Conservation (phyloP, 1,140 invertebrate species). For the Thaumetopoea pityocampa region DNA sequence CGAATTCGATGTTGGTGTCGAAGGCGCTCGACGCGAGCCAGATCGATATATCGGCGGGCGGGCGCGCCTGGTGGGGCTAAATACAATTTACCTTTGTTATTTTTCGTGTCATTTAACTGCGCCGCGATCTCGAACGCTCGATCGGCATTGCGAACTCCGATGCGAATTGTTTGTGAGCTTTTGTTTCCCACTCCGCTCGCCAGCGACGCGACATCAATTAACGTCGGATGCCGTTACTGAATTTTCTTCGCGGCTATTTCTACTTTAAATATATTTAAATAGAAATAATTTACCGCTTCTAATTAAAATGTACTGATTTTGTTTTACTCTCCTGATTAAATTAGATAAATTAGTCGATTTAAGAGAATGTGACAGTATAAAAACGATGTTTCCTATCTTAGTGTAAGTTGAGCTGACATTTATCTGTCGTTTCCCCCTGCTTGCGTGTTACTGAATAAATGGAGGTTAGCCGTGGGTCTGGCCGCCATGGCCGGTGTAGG, state of each 20-base stretch:
- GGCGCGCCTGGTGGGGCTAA: slow-evolving; percentile 63
- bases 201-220: slow-evolving; percentile 72
- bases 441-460: slow-evolving; percentile 55
- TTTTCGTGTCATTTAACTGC: slow-evolving; percentile 76
- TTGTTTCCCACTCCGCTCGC: slow-evolving; percentile 67
- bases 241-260: slow-evolving; percentile 60
- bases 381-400: slow-evolving; percentile 19
- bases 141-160: slow-evolving; percentile 72
- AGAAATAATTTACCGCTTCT: slow-evolving; percentile 38
- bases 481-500: slow-evolving; percentile 37
- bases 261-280: slow-evolving; percentile 54
- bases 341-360: slow-evolving; percentile 17
- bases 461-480: slow-evolving; percentile 36
- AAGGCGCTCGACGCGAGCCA: slow-evolving; percentile 39
- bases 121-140: slow-evolving; percentile 71
- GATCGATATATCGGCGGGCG: slow-evolving; percentile 64
- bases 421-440: slow-evolving; percentile 42
- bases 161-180: slow-evolving; percentile 75
- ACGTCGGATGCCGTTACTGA: slow-evolving; percentile 56
- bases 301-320: slow-evolving; percentile 24
- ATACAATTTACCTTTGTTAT: slow-evolving; percentile 76
- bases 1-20: slow-evolving; percentile 48
- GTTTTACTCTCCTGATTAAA: slow-evolving; percentile 18
- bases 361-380: slow-evolving; percentile 24
- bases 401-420: slow-evolving; percentile 37